These are phyloP conservation scores for Rhagoletis zephyria DNA, from an alignment of 1,140 invertebrate genomes.

Conservation along the genomic window DNA sequence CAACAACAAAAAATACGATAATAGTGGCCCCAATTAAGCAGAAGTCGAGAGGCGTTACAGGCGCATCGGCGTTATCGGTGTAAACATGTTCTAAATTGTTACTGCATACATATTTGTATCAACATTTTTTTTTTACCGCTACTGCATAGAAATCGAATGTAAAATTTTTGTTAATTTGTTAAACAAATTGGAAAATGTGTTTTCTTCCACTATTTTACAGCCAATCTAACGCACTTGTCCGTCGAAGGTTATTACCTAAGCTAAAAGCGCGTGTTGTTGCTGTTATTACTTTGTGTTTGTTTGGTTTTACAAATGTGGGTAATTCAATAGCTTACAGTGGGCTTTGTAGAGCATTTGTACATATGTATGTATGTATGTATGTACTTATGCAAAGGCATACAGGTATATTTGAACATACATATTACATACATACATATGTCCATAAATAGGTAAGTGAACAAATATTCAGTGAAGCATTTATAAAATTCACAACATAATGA, in stretches of 20 bases:
- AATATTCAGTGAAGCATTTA: not conserved
- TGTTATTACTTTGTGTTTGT: not conserved
- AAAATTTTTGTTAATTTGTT: constrained; percentile 36
- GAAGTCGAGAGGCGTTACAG: not conserved
- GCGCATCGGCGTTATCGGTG: not conserved
- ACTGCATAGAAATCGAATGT: constrained; percentile 16
- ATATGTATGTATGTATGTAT: not conserved
- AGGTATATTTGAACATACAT: too few species aligned
- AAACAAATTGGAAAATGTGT: constrained; percentile 38
- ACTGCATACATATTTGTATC: not conserved
- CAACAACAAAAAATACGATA: not conserved
- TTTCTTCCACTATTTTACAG: not conserved
- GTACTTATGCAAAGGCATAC: too few species aligned
- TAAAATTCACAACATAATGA: not conserved
- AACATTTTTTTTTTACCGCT: not conserved
- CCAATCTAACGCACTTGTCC: not conserved
- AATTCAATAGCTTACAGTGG: not conserved
- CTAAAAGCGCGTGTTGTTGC: not conserved
- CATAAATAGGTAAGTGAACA: not conserved
- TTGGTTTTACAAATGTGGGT: constrained; percentile 3
- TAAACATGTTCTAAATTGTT: not conserved
- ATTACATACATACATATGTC: too few species aligned
- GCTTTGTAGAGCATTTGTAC: not conserved
- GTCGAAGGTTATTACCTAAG: not conserved
- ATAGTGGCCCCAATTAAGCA: not conserved